phyloP scores from a whole-genome alignment of 2,888 invertebrate genomes.

The Agapostemon virescens region DNA sequence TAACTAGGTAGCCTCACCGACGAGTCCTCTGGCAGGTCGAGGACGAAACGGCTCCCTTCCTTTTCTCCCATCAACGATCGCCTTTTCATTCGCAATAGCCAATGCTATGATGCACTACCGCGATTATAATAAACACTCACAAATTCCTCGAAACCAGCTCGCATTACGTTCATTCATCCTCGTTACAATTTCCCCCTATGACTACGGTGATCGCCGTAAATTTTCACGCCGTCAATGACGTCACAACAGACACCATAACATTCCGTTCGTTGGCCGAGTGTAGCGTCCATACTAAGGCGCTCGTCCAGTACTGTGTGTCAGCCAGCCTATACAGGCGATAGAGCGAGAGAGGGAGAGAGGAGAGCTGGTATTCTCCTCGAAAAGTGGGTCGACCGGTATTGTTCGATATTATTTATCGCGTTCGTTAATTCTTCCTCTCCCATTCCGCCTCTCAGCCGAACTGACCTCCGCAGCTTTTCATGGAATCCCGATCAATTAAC shows the following conservation, averaged over 20 bases:
- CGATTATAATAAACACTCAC: too few relatives aligned
- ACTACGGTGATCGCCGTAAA: too few relatives aligned
- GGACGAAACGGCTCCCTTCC: too few relatives aligned
- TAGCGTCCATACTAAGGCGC: conserved; percentile 48
- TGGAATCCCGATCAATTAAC: conserved; percentile 45
- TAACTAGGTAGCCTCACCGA: too few relatives aligned
- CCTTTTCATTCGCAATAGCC: too few relatives aligned
- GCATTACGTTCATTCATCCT: too few relatives aligned
- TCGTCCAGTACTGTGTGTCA: conserved; percentile 33
- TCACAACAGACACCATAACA: conserved; percentile 54
- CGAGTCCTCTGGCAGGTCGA: too few relatives aligned
- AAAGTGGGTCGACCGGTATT: conserved; percentile 56
- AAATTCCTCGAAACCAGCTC: too few relatives aligned
- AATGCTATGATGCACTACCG: too few relatives aligned
- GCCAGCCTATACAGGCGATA: not conserved
- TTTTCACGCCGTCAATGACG: too few relatives aligned
- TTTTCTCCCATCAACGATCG: too few relatives aligned
- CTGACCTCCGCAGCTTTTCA: conserved; percentile 25
- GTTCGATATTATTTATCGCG: conserved; percentile 64
- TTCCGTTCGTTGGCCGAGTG: conserved; percentile 57
- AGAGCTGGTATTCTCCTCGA: conserved; percentile 22
- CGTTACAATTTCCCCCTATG: too few relatives aligned
- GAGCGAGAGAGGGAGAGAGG: not conserved
- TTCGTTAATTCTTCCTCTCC: conserved; percentile 45
- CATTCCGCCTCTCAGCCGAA: not conserved